Percentiles rank a stretch among this genome's conserved stretches.
These are phyloP conservation scores for Tangara arthus DNA, from an alignment of 2,797 vertebrate species.

Conservation along the genomic window DNA sequence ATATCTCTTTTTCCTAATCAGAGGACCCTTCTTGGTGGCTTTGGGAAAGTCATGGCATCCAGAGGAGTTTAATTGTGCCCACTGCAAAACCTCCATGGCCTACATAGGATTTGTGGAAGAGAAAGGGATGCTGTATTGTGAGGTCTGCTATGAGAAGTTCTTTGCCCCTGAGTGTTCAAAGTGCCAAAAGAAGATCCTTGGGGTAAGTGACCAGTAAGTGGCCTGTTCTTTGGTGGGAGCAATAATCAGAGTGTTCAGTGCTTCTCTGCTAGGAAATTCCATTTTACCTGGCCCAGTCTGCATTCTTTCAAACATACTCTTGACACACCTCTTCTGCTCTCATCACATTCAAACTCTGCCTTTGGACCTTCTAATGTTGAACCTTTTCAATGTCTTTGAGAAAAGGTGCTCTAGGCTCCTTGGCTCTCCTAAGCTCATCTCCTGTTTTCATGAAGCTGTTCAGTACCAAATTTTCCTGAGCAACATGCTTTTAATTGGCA, in stretches of 20 bases:
- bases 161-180: slow-evolving; percentile 89
- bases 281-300: not conserved
- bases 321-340: not conserved
- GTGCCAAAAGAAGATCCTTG: slow-evolving; percentile 92
- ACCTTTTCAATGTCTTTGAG: not conserved
- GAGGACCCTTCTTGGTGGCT: slow-evolving; percentile 95
- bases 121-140: slow-evolving; percentile 89
- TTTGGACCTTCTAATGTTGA: not conserved
- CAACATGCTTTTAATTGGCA: not conserved
- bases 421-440: not conserved
- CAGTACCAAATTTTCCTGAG: not conserved
- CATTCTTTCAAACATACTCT: not conserved
- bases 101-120: slow-evolving; percentile 94
- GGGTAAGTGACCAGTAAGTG: slow-evolving; percentile 78
- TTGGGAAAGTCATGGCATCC: slow-evolving; percentile 98
- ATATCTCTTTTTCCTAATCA: slow-evolving; percentile 63
- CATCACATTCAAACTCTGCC: rapidly evolving
- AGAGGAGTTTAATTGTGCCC: slow-evolving; percentile 93
- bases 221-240: not conserved
- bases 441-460: not conserved
- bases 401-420: not conserved
- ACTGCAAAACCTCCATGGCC: slow-evolving; percentile 89
- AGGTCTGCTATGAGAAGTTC: slow-evolving; percentile 92
- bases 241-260: not conserved
- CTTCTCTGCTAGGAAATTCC: not conserved